Conservation (phyloP, 2,113 vertebrate species). For the Meriones unguiculatus region DNA sequence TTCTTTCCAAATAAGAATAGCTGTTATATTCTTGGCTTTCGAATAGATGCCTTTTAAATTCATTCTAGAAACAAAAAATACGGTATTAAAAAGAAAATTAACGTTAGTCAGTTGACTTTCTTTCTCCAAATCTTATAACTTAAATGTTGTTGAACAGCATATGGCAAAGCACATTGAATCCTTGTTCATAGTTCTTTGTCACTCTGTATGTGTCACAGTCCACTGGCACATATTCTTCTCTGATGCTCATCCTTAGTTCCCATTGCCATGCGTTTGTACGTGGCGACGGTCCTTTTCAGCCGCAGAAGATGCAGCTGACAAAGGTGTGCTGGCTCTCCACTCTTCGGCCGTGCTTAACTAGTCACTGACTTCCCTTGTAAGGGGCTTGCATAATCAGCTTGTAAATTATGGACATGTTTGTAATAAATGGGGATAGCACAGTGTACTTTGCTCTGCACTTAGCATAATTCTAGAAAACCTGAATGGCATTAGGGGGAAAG, state of each 20-base stretch:
- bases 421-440: conserved; percentile 84
- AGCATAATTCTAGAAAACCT: conserved; percentile 86
- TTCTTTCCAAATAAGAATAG: conserved; percentile 27
- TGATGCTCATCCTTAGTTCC: conserved; percentile 8
- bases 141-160: conserved; percentile 43
- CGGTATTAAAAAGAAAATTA: conserved; percentile 40
- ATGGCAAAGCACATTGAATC: background rate
- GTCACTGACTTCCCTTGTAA: conserved; percentile 80
- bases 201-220: conserved; percentile 23
- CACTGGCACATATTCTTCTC: background rate
- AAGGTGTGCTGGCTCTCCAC: conserved; percentile 49
- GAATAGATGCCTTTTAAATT: conserved; percentile 54
- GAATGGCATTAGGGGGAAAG: conserved; percentile 87
- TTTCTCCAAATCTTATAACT: background rate
- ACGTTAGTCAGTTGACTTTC: background rate
- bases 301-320: conserved; percentile 46
- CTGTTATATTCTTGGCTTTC: conserved; percentile 26
- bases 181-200: conserved; percentile 36
- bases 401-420: conserved; percentile 84
- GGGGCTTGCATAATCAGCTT: conserved; percentile 83
- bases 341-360: conserved; percentile 72
- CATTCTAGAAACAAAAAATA: background rate
- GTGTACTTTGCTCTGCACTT: conserved; percentile 86
- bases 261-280: conserved; percentile 50
- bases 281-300: conserved; percentile 9